Percentiles rank a stretch among this genome's conserved stretches.
These are phyloP conservation scores for Origma solitaria DNA, from an alignment of 2,113 vertebrate genomes.

Conservation along the genomic window DNA sequence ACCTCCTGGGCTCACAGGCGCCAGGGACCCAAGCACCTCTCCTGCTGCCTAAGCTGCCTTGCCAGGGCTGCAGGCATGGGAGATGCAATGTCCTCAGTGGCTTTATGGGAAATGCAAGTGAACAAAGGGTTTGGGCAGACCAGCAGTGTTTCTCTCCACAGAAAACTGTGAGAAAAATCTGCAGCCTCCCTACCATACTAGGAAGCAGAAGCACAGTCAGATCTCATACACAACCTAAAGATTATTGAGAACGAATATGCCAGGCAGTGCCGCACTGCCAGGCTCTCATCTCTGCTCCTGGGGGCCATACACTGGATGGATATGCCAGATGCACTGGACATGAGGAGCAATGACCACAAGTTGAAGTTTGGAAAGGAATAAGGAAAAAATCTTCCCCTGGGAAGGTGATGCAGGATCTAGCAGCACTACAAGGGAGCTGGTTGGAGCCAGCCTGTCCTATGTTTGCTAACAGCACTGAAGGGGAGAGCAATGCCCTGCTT, in stretches of 20 bases:
- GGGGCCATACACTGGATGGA: neutral
- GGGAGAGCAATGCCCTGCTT: fast-evolving
- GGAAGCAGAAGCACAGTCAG: neutral
- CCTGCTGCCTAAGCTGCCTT: neutral
- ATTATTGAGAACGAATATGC: neutral
- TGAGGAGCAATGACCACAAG: neutral
- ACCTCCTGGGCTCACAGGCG: neutral
- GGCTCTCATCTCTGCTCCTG: neutral
- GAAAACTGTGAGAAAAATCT: neutral
- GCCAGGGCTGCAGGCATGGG: neutral
- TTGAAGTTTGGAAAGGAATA: neutral
- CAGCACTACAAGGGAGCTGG: neutral
- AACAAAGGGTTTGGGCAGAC: neutral
- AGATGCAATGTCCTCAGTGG: neutral
- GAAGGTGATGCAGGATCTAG: neutral
- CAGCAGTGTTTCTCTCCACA: neutral
- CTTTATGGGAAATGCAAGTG: neutral
- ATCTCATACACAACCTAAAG: neutral
- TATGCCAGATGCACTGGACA: neutral
- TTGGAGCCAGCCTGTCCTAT: fast-evolving
- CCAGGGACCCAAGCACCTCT: neutral
- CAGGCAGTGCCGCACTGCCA: neutral
- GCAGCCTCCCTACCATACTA: neutral
- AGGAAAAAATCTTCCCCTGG: neutral
- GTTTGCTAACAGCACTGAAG: neutral